phyloP scores from a whole-genome alignment of 2,888 invertebrate species.

The Drosophila macrospina region DNA sequence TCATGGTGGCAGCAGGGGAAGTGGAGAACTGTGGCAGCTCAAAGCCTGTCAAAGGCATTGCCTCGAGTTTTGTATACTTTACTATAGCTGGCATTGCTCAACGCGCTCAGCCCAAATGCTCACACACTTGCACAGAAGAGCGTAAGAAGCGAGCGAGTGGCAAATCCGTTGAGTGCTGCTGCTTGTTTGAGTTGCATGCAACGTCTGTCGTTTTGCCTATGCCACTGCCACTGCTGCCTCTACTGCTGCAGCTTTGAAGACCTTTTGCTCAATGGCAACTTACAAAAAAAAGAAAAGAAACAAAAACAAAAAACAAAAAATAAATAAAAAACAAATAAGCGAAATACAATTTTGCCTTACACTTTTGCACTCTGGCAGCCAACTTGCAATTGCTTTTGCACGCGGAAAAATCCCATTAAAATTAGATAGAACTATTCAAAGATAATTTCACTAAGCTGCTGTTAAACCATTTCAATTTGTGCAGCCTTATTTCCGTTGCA shows the following conservation, averaged over 20 bases:
- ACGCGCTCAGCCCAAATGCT: conserved; percentile 30
- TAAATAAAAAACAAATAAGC: conserved; percentile 20
- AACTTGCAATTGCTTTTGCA: conserved; percentile 10
- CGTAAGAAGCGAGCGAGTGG: conserved; percentile 4
- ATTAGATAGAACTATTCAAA: conserved; percentile 1
- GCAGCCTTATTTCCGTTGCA: no score
- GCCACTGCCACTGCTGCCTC: background rate
- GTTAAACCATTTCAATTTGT: no score
- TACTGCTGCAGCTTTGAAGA: conserved; percentile 1
- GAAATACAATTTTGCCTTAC: conserved; percentile 1
- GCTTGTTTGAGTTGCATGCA: conserved; percentile 32
- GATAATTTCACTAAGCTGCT: background rate
- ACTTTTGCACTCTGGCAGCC: background rate
- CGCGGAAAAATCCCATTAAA: conserved; percentile 10
- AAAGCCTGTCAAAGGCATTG: conserved; percentile 62
- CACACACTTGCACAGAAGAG: conserved; percentile 15
- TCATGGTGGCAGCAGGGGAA: background rate
- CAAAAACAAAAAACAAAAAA: conserved; percentile 19
- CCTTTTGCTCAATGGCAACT: conserved; percentile 8
- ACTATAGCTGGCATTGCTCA: conserved; percentile 34
- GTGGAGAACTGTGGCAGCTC: conserved; percentile 17
- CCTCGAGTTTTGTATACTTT: conserved; percentile 31
- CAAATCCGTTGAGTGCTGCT: conserved; percentile 39
- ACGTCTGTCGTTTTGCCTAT: background rate
- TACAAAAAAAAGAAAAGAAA: conserved; percentile 17